A percentile compares a stretch with the other conserved stretches of the same genome.
These are phyloP conservation scores for Leptopilina drosophilae DNA, from an alignment of 2,888 invertebrate species.

Conservation along the genomic window DNA sequence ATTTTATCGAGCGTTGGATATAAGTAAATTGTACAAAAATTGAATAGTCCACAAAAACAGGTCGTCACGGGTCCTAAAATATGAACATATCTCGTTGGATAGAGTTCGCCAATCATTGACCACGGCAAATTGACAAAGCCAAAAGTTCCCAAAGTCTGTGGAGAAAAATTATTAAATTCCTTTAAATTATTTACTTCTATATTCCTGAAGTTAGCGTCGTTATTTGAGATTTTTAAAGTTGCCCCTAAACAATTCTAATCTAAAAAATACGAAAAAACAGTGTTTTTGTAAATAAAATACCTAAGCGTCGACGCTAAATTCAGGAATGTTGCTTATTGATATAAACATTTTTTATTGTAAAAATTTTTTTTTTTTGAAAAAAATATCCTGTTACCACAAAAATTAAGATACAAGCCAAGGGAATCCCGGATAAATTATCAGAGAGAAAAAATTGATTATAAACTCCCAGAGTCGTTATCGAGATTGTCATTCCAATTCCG, in stretches of 20 bases:
- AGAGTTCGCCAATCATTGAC: slow-evolving; percentile 78
- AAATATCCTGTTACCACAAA: slow-evolving; percentile 61
- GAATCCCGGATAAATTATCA: slow-evolving; percentile 60
- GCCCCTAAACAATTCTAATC: no score
- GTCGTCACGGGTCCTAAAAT: slow-evolving; percentile 76
- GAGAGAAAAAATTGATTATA: slow-evolving; percentile 70
- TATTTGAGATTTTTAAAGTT: no score
- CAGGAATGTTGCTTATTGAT: no score
- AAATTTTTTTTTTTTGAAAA: no score
- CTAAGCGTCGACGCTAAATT: no score
- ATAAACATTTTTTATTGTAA: no score
- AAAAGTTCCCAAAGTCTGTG: slow-evolving; percentile 72
- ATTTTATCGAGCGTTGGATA: slow-evolving; percentile 69
- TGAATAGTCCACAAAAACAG: slow-evolving; percentile 76
- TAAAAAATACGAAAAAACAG: no score
- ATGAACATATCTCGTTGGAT: slow-evolving; percentile 77
- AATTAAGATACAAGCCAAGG: slow-evolving; percentile 67
- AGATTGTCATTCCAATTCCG: slow-evolving; percentile 78
- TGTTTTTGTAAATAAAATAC: no score
- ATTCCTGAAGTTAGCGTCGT: no score
- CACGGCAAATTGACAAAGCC: slow-evolving; percentile 78
- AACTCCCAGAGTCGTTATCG: slow-evolving; percentile 76
- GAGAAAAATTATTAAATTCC: neutral
- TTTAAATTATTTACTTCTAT: no score
- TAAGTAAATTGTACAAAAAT: slow-evolving; percentile 77